A percentile compares a stretch with the other conserved stretches of the same genome.
These are phyloP conservation scores for Empidonax traillii DNA, from an alignment of 2,113 vertebrate species.

Conservation along the genomic window DNA sequence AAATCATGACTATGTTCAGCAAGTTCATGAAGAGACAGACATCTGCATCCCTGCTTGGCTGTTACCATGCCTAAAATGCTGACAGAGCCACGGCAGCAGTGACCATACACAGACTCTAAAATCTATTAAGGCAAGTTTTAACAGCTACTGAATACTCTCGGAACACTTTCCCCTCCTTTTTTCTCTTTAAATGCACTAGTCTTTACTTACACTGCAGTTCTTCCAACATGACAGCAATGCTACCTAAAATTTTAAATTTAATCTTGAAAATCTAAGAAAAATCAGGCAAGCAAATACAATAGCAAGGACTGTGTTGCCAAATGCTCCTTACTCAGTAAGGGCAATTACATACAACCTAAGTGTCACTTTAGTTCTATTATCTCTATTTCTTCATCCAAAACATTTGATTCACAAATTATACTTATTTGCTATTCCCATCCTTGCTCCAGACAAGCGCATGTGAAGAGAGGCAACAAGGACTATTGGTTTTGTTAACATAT, in stretches of 20 bases:
- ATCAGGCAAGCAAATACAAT: not conserved
- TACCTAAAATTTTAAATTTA: not conserved
- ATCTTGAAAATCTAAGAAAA: not conserved
- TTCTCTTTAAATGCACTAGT: not conserved
- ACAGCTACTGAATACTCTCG: not conserved
- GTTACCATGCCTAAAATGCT: not conserved
- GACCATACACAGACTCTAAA: constrained; percentile 44
- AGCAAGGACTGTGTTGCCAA: not conserved
- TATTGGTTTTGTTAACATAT: not conserved
- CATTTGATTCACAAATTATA: not conserved
- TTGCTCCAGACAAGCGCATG: not conserved
- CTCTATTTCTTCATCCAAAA: not conserved
- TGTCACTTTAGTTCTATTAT: not conserved
- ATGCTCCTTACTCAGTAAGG: not conserved
- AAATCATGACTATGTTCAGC: not conserved
- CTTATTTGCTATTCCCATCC: not conserved
- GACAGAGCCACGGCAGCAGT: not conserved
- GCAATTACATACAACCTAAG: not conserved
- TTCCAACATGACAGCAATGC: not conserved
- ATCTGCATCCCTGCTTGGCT: not conserved
- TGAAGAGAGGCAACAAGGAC: not conserved
- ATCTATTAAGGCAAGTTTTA: constrained; percentile 13
- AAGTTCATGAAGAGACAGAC: constrained; percentile 1
- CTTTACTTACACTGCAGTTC: not conserved
- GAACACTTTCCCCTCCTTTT: not conserved